Evolutionary conservation across 92 coral and sea anemone species (phyloP).

Genomic region (Umimayanthus chanpuru): DNA sequence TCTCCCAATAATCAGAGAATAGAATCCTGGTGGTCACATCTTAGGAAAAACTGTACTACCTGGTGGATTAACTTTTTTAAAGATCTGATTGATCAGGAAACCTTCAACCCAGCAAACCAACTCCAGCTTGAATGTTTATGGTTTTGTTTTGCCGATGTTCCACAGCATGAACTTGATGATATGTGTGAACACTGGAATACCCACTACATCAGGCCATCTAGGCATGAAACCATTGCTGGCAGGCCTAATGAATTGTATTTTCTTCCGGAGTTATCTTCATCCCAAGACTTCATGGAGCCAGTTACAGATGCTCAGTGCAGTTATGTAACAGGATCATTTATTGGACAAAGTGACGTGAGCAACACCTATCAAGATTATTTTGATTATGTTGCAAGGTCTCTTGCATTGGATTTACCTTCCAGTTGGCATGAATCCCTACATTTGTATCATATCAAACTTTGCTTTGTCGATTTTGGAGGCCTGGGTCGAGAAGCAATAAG

Average conservation of each 20-base stretch:
- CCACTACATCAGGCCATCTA: slow-evolving; percentile 53
- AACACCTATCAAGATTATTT: slow-evolving; percentile 23
- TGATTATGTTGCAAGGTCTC: slow-evolving; percentile 25
- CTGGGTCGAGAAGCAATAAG: too few relatives aligned
- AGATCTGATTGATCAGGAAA: slow-evolving; percentile 23
- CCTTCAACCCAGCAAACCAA: slow-evolving; percentile 25
- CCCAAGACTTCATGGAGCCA: slow-evolving; percentile 32
- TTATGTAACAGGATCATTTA: slow-evolving; percentile 17
- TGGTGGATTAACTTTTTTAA: slow-evolving; percentile 40
- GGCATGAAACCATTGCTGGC: slow-evolving; percentile 50
- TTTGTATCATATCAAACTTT: too few relatives aligned
- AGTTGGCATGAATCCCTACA: slow-evolving; percentile 33
- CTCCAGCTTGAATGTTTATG: slow-evolving; percentile 42
- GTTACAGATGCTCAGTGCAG: slow-evolving; percentile 35
- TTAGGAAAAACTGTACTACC: slow-evolving; percentile 15
- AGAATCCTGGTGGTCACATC: slow-evolving; percentile 23
- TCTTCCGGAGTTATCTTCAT: slow-evolving; percentile 40
- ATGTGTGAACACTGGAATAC: slow-evolving; percentile 55
- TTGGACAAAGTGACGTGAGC: slow-evolving; percentile 36
- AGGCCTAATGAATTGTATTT: slow-evolving; percentile 45
- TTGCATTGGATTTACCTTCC: slow-evolving; percentile 28
- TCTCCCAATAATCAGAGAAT: slow-evolving; percentile 27
- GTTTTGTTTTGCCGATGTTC: slow-evolving; percentile 47
- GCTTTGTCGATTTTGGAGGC: too few relatives aligned
- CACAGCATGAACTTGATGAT: slow-evolving; percentile 47